Percentiles rank a stretch among this genome's conserved stretches.
Conservation (phyloP, 2,888 invertebrate species). For the Anagyrus pseudococci region DNA sequence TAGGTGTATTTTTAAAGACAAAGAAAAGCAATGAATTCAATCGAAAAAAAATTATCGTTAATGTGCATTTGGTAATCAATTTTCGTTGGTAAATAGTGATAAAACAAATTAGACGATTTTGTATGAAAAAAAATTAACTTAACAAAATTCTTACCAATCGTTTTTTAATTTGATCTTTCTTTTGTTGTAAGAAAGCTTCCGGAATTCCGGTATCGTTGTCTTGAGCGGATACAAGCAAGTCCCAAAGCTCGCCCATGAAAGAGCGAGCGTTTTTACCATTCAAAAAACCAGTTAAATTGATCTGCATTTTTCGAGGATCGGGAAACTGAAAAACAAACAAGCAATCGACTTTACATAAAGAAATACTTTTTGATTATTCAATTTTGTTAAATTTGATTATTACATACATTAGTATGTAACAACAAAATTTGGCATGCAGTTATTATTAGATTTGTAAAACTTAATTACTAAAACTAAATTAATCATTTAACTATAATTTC, state of each 20-base stretch:
- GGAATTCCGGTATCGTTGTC: slow-evolving; percentile 96
- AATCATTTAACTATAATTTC: slow-evolving; percentile 40
- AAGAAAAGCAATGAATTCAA: too few relatives aligned
- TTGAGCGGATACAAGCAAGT: slow-evolving; percentile 91
- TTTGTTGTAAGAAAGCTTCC: slow-evolving; percentile 90
- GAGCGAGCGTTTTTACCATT: slow-evolving; percentile 97
- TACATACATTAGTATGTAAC: slow-evolving; percentile 1
- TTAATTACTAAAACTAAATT: slow-evolving; percentile 9
- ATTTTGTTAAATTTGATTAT: neutral
- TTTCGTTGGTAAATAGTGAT: too few relatives aligned
- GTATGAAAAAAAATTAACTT: too few relatives aligned
- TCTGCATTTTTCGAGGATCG: slow-evolving; percentile 99
- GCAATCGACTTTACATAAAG: slow-evolving; percentile 14
- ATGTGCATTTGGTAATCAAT: too few relatives aligned
- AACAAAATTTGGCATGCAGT: slow-evolving; percentile 23
- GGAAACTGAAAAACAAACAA: slow-evolving; percentile 77
- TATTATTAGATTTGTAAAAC: slow-evolving; percentile 12
- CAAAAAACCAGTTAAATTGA: slow-evolving; percentile 98
- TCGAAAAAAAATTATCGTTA: too few relatives aligned
- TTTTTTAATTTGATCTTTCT: slow-evolving; percentile 95
- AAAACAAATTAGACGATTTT: too few relatives aligned
- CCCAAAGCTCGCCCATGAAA: slow-evolving; percentile 98
- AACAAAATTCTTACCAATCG: slow-evolving; percentile 78
- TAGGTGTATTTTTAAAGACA: too few relatives aligned
- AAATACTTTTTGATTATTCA: too few relatives aligned